Conservation (phyloP, 2,113 vertebrate genomes). For the Paracanthobrama guichenoti region DNA sequence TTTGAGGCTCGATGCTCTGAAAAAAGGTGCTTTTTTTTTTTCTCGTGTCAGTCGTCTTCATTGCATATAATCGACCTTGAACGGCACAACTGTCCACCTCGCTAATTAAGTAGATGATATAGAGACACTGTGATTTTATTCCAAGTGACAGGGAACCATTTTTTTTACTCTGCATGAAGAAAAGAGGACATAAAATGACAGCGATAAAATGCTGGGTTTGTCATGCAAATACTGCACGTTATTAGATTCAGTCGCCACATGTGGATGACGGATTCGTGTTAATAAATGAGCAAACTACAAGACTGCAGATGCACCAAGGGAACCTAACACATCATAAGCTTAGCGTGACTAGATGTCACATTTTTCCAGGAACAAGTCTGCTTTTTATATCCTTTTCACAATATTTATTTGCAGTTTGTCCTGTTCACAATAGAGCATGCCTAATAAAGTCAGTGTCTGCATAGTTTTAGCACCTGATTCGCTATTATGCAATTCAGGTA, state of each 20-base stretch:
- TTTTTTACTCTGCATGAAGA: conserved; percentile 26
- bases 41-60: conserved; percentile 61
- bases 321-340: background rate
- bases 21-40: conserved; percentile 58
- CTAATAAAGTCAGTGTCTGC: background rate
- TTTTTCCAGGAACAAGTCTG: background rate
- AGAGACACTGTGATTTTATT: conserved; percentile 48
- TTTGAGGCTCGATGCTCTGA: conserved; percentile 60
- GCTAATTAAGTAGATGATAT: conserved; percentile 60
- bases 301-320: conserved; percentile 4
- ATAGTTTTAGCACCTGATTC: background rate
- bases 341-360: background rate
- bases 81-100: conserved; percentile 49
- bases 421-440: background rate
- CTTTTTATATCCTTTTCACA: background rate
- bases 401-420: background rate
- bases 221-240: background rate
- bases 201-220: background rate
- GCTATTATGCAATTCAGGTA: background rate
- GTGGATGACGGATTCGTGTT: conserved; percentile 32
- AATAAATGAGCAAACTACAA: conserved; percentile 28
- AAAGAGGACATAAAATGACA: conserved; percentile 2
- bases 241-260: conserved; percentile 4
- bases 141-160: conserved; percentile 11
- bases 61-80: conserved; percentile 28